phyloP scores from a whole-genome alignment of 30 jellyfish, hydroid and myxozoan species.

The Chironex yamaguchii region DNA sequence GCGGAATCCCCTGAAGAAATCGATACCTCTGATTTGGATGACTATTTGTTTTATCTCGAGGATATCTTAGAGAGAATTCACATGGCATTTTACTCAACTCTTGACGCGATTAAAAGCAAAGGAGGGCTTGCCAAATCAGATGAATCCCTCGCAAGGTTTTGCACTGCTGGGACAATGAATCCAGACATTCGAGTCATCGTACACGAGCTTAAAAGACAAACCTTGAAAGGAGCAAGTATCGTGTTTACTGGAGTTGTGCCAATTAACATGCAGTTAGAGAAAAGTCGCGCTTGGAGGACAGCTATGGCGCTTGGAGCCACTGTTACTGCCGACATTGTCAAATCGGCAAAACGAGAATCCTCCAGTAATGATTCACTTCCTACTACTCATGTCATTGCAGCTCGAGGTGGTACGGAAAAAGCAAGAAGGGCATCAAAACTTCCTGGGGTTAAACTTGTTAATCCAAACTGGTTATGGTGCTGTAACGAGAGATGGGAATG shows the following conservation, averaged over 20 bases:
- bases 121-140: constrained; percentile 92
- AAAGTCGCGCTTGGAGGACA: constrained; percentile 85
- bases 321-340: constrained; percentile 67
- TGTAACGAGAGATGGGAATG: constrained; percentile 96
- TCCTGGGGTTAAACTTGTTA: constrained; percentile 78
- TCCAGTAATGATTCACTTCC: neutral
- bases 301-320: constrained; percentile 94
- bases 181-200: constrained; percentile 89
- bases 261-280: constrained; percentile 70
- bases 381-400: constrained; percentile 97
- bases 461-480: constrained; percentile 97
- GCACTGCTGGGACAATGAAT: constrained; percentile 81
- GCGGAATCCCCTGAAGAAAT: no score
- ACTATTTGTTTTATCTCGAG: constrained; percentile 84
- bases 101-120: constrained; percentile 81
- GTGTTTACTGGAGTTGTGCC: constrained; percentile 98
- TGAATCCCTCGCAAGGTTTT: constrained; percentile 71
- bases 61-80: constrained; percentile 92
- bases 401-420: constrained; percentile 97
- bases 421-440: constrained; percentile 84
- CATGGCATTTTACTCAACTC: constrained; percentile 81
- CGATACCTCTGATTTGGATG: constrained; percentile 79
- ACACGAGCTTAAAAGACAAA: constrained; percentile 86
- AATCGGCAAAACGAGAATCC: neutral
- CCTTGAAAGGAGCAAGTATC: constrained; percentile 80